Conservation (phyloP, 1,140 invertebrate species). For the Listronotus bonariensis region DNA sequence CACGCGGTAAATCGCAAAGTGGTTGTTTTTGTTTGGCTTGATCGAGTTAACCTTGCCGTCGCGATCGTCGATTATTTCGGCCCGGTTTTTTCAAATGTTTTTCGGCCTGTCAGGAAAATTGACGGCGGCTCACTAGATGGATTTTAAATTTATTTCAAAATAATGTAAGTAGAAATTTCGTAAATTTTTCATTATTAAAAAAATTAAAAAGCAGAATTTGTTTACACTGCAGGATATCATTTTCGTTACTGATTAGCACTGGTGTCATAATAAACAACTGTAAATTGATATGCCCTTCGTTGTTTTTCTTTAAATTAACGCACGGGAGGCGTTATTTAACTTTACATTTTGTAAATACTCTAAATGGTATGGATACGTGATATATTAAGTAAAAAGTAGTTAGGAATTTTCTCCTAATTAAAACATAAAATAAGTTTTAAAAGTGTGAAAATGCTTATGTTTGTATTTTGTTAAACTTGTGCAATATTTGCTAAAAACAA, state of each 20-base stretch:
- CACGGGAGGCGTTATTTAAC: constrained; percentile 36
- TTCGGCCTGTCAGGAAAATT: constrained; percentile 20
- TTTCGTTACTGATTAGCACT: constrained; percentile 35
- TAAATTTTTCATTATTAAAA: not conserved
- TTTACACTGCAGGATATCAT: not conserved
- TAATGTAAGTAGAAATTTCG: constrained; percentile 37
- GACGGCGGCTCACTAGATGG: constrained; percentile 19
- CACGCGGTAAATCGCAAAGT: constrained; percentile 25
- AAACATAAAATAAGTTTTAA: constrained; percentile 19
- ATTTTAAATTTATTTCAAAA: constrained; percentile 35
- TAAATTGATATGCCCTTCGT: constrained; percentile 50
- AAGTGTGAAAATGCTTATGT: constrained; percentile 20
- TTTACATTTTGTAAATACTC: constrained; percentile 40
- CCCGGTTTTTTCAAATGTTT: constrained; percentile 37
- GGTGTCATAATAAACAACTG: constrained; percentile 39
- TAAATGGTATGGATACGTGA: constrained; percentile 14
- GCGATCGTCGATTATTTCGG: constrained; percentile 24
- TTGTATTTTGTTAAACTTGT: not conserved
- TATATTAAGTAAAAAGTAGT: constrained; percentile 29
- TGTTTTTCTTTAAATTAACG: constrained; percentile 44
- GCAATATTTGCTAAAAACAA: not conserved
- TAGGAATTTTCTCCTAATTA: constrained; percentile 27
- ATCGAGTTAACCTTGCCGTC: constrained; percentile 44
- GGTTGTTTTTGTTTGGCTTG: constrained; percentile 42
- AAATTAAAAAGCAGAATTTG: not conserved